Conservation (phyloP, 2,797 vertebrate species). For the Pachyuromys duprasi region DNA sequence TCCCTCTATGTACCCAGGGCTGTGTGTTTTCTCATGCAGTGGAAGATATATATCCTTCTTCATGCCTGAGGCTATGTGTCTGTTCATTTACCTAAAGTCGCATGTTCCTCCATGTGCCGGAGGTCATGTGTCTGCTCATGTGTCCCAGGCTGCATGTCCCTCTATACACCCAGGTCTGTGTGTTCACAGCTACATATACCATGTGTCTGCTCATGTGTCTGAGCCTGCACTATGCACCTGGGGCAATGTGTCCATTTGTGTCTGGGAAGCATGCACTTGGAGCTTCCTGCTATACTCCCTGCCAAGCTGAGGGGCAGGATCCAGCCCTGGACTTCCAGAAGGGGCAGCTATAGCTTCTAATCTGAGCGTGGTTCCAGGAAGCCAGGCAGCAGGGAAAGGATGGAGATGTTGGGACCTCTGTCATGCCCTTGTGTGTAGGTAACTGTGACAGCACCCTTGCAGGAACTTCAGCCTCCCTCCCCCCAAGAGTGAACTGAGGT, state of each 20-base stretch:
- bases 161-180: background rate
- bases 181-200: background rate
- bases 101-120: background rate
- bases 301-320: background rate
- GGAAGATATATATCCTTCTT: background rate
- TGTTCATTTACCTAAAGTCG: background rate
- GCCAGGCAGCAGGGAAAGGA: too few relatives aligned
- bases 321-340: background rate
- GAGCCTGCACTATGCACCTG: background rate
- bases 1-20: background rate
- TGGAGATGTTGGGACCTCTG: background rate
- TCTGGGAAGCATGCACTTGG: too few relatives aligned
- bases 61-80: background rate
- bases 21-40: background rate
- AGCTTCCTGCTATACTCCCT: background rate
- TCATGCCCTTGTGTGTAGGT: rapidly evolving
- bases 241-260: background rate
- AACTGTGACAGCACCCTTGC: background rate
- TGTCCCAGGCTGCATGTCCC: background rate
- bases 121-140: background rate
- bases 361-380: background rate
- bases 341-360: background rate
- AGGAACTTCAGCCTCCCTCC: background rate
- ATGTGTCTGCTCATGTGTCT: background rate
- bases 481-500: background rate